phyloP scores from a whole-genome alignment of 2,888 invertebrate genomes.

The Lasioglossum villosulum region DNA sequence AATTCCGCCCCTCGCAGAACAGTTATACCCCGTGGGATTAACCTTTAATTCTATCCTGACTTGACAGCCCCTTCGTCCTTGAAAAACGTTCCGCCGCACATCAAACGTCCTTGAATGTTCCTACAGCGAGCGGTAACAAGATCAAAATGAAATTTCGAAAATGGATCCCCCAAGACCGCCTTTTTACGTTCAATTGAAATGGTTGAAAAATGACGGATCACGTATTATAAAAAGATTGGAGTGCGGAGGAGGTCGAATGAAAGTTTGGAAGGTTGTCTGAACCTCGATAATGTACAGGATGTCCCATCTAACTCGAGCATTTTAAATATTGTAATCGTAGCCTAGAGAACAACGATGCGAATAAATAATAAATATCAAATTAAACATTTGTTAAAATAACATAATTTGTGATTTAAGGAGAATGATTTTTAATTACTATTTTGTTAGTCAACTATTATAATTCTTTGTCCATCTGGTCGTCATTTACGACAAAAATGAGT shows the following conservation, averaged over 20 bases:
- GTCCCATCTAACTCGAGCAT: background rate
- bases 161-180: constrained; percentile 37
- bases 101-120: constrained; percentile 68
- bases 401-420: background rate
- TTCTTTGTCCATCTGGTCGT: too few relatives aligned
- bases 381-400: background rate
- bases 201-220: background rate
- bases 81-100: constrained; percentile 69
- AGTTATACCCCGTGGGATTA: constrained; percentile 81
- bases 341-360: background rate
- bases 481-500: background rate
- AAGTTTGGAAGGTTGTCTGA: background rate
- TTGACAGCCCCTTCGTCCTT: constrained; percentile 75
- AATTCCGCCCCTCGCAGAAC: constrained; percentile 42
- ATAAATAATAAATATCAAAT: background rate
- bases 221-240: background rate
- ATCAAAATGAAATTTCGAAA: constrained; percentile 74
- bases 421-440: background rate
- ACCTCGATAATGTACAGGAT: background rate
- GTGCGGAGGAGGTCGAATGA: background rate
- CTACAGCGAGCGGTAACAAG: constrained; percentile 63
- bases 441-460: too few relatives aligned
- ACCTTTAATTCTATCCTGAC: constrained; percentile 84
- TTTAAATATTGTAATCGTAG: background rate
- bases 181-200: background rate